Evolutionary conservation across 2,888 invertebrate species (phyloP).

Genomic region (Polyommatus icarus): DNA sequence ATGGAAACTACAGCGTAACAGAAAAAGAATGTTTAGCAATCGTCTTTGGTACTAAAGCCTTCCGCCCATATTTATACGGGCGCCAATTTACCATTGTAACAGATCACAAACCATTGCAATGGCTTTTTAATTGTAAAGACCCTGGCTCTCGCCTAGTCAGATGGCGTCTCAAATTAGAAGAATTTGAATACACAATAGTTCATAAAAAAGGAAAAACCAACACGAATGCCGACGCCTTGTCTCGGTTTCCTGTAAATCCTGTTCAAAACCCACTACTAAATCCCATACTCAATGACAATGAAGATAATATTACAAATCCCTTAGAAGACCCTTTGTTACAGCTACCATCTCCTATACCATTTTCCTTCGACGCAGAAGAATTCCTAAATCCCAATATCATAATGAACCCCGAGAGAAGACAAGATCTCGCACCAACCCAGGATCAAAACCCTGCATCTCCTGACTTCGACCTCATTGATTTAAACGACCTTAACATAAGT

Average conservation of each 20-base stretch:
- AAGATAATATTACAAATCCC: background rate
- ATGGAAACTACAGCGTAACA: no score
- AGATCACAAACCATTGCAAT: no score
- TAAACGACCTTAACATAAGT: background rate
- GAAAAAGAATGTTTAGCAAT: no score
- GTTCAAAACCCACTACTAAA: background rate
- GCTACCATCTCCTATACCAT: constrained; percentile 19
- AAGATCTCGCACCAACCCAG: background rate
- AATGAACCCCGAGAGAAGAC: background rate
- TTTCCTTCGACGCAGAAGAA: constrained; percentile 2
- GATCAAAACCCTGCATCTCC: background rate
- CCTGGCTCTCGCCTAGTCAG: no score
- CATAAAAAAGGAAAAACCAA: background rate
- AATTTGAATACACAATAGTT: background rate
- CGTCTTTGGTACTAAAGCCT: no score
- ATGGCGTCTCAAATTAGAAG: no score
- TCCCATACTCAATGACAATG: background rate
- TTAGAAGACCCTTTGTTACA: constrained; percentile 13
- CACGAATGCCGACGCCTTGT: background rate
- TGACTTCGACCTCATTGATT: background rate
- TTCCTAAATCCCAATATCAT: background rate
- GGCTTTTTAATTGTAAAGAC: no score
- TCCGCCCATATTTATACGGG: no score
- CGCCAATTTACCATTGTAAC: no score
- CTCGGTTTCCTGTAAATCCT: constrained; percentile 16